phyloP scores from a whole-genome alignment of 2,888 invertebrate genomes.

The Diachrysia chrysitis region DNA sequence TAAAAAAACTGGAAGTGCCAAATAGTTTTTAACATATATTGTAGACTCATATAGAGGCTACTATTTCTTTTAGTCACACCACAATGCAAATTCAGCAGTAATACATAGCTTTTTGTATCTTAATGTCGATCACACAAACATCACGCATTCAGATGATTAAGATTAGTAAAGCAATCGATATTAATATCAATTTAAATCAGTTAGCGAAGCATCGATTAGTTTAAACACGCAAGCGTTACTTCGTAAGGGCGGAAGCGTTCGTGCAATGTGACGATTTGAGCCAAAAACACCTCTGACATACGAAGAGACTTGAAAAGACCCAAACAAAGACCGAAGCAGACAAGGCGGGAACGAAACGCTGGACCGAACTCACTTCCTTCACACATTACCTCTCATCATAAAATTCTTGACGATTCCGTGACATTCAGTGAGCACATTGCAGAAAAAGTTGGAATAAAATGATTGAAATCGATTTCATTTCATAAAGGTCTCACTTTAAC shows the following conservation, averaged over 20 bases:
- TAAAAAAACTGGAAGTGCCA: neutral
- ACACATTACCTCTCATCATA: slow-evolving; percentile 72
- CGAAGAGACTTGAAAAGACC: slow-evolving; percentile 69
- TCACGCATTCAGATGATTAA: slow-evolving; percentile 77
- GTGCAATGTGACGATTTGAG: slow-evolving; percentile 60
- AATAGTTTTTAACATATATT: slow-evolving; percentile 31
- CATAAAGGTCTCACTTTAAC: no score
- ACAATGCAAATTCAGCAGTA: slow-evolving; percentile 50
- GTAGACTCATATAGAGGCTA: slow-evolving; percentile 15
- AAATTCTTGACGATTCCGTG: slow-evolving; percentile 18
- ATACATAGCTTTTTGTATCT: slow-evolving; percentile 54
- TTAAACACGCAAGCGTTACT: slow-evolving; percentile 60
- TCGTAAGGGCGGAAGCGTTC: slow-evolving; percentile 55
- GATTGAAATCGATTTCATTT: neutral
- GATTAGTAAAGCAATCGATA: slow-evolving; percentile 59
- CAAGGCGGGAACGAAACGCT: slow-evolving; percentile 75
- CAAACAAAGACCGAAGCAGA: slow-evolving; percentile 71
- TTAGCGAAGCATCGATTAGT: slow-evolving; percentile 53
- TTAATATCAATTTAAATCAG: slow-evolving; percentile 36
- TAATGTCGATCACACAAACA: slow-evolving; percentile 75
- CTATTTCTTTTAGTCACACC: slow-evolving; percentile 69
- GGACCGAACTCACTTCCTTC: slow-evolving; percentile 74
- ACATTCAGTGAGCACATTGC: slow-evolving; percentile 29
- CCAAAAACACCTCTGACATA: slow-evolving; percentile 68
- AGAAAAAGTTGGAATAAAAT: slow-evolving; percentile 23